These are phyloP conservation scores for Stichodactyla helianthus DNA, from an alignment of 64 coral and sea anemone genomes.

Conservation along the genomic window DNA sequence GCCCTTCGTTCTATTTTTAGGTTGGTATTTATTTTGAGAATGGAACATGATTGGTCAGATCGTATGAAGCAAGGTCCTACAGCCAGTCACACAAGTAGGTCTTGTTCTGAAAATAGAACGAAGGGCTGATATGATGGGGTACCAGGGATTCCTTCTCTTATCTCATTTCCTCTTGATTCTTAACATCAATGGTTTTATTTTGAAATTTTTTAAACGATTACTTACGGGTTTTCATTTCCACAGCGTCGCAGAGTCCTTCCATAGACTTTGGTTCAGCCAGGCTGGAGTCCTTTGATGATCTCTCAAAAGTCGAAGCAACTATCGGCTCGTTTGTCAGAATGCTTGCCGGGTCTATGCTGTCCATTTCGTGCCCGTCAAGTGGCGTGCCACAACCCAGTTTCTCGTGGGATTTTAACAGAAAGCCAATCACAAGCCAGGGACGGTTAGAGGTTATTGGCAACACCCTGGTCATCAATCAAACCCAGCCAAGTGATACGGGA, in stretches of 20 bases:
- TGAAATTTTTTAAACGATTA: background rate
- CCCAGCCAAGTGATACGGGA: slow-evolving; percentile 20
- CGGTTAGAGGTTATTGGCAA: background rate
- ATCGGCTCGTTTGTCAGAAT: slow-evolving; percentile 63
- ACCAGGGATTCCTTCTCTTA: too few relatives aligned
- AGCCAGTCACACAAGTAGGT: too few relatives aligned
- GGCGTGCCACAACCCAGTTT: slow-evolving; percentile 56
- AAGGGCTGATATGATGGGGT: too few relatives aligned
- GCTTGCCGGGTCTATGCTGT: slow-evolving; percentile 39
- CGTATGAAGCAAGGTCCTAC: too few relatives aligned
- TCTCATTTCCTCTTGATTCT: too few relatives aligned
- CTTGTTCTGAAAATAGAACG: too few relatives aligned
- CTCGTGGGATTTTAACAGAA: slow-evolving; percentile 36
- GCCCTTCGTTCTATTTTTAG: too few relatives aligned
- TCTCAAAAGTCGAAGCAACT: slow-evolving; percentile 33
- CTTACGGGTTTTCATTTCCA: background rate
- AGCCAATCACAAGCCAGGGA: slow-evolving; percentile 8
- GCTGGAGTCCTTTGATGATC: slow-evolving; percentile 39
- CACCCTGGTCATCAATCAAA: slow-evolving; percentile 31
- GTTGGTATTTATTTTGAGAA: too few relatives aligned
- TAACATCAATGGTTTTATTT: background rate
- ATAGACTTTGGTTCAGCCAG: slow-evolving; percentile 42
- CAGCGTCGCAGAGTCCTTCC: slow-evolving; percentile 21
- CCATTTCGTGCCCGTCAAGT: slow-evolving; percentile 41
- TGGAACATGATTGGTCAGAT: too few relatives aligned